phyloP scores from a whole-genome alignment of 2,797 vertebrate genomes.

The Diplodus puntazzo region DNA sequence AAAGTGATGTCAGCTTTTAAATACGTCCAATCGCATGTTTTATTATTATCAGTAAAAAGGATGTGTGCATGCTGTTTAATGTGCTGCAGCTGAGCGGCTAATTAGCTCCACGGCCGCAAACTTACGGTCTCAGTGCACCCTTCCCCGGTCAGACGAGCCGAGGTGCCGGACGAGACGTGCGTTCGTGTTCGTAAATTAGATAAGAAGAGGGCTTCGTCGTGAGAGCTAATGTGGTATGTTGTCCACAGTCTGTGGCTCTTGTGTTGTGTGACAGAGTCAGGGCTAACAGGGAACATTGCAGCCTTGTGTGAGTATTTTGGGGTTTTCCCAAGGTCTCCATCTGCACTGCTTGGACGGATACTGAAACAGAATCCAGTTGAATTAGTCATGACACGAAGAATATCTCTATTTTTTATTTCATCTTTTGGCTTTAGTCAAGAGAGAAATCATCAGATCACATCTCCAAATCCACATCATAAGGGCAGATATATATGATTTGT shows the following conservation, averaged over 20 bases:
- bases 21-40: not conserved
- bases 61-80: not conserved
- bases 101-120: not conserved
- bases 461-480: not conserved
- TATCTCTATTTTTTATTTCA: no score
- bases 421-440: no score
- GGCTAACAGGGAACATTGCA: not conserved
- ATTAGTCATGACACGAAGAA: not conserved
- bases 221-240: not conserved
- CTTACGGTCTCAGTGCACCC: not conserved
- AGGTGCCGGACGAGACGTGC: not conserved
- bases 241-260: not conserved
- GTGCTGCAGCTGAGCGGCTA: not conserved
- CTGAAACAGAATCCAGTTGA: not conserved
- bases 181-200: not conserved
- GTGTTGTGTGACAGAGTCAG: not conserved
- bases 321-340: not conserved
- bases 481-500: not conserved
- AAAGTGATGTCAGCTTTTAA: not conserved
- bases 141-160: not conserved
- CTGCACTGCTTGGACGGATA: not conserved
- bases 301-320: no score
- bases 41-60: not conserved
- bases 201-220: not conserved
- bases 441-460: not conserved